Base-by-base conservation (phyloP, 2,888 invertebrate species). In the Cheilosia vulpina region DNA sequence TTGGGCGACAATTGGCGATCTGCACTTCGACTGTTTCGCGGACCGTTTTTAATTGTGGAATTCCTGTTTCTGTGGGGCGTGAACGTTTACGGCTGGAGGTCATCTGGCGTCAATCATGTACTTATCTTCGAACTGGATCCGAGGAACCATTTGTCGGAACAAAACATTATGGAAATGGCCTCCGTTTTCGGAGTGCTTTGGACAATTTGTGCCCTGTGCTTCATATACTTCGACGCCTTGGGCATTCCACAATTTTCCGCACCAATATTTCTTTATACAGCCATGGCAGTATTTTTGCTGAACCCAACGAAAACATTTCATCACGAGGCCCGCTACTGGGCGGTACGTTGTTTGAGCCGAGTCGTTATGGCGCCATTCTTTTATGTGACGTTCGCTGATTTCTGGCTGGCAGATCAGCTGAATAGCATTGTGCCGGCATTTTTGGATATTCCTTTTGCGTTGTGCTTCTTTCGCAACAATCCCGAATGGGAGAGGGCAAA, bases 341-440 rank as follows among this genome's bases (percentile, higher is more conserved):
- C 96, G 4, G 91, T 92, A 2, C 89, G 90, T 13, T 90, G 93
- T 87, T 87, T 92, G 93, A 94, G 94, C 92, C 93, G 95, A 27
- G 94, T 96, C 88, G 90, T 96, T 72, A 93, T 94, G 71, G 96
- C 96, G 1, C 96, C 96, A 21, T 96, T 96, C 89, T 95, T 95
- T 89, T 94, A 95, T 90, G 96, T 97, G 1, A 95, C 95, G 60
- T 97, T 97, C 91, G 96, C 96, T 82, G 96, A 97, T 92, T 97
- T 97, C 93, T 97, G 96, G 96, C 94, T 97, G 89, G 96, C 96
- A 15, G 97, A 97, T 93, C 97, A 97, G 91, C 91, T 97, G 52
- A 97, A 96, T 90, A 96, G 96, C 89, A 93, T 97, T 77, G 95
- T 94, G 5, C 95, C 95, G 1, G 96, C 95, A 1, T 94, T 97